These are phyloP conservation scores for Cliona cf. orientalis DNA, from an alignment of 37 sponge, comb jelly and placozoan genomes.

Conservation along the genomic window DNA sequence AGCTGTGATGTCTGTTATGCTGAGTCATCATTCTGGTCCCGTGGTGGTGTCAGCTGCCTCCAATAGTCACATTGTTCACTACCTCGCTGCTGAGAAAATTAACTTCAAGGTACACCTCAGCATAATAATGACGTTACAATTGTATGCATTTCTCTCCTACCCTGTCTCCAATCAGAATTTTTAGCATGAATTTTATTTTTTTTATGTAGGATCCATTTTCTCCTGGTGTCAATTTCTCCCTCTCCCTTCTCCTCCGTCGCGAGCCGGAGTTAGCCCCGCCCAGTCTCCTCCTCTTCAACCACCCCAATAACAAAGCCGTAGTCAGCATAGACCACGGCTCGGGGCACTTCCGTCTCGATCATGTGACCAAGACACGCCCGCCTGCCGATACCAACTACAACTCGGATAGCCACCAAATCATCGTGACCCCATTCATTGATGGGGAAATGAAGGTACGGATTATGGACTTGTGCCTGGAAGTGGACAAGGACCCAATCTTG, in stretches of 20 bases:
- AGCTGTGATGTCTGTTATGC: neutral
- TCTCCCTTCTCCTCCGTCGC: slow-evolving; percentile 51
- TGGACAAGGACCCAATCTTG: slow-evolving; percentile 1
- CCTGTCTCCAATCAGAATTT: no score
- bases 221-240: slow-evolving; percentile 53
- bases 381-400: slow-evolving; percentile 39
- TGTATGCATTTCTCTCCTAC: neutral
- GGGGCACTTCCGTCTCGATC: slow-evolving; percentile 62
- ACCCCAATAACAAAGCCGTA: slow-evolving; percentile 51
- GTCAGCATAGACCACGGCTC: slow-evolving; percentile 61
- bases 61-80: slow-evolving; percentile 11
- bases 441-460: slow-evolving; percentile 54
- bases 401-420: slow-evolving; percentile 15
- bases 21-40: slow-evolving; percentile 33
- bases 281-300: slow-evolving; percentile 54
- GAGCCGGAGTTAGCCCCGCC: slow-evolving; percentile 35
- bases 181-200: neutral
- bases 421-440: slow-evolving; percentile 53
- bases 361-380: slow-evolving; percentile 23
- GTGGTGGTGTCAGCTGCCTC: slow-evolving; percentile 44
- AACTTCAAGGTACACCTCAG: slow-evolving; percentile 13
- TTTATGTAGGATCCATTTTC: slow-evolving; percentile 47
- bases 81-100: neutral
- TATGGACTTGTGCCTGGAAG: slow-evolving; percentile 71
- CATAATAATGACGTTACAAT: neutral